A percentile compares a stretch with the other conserved stretches of the same genome.
Evolutionary conservation across 2,797 vertebrate genomes (phyloP).

Genomic region (Lepilemur septentrionalis): DNA sequence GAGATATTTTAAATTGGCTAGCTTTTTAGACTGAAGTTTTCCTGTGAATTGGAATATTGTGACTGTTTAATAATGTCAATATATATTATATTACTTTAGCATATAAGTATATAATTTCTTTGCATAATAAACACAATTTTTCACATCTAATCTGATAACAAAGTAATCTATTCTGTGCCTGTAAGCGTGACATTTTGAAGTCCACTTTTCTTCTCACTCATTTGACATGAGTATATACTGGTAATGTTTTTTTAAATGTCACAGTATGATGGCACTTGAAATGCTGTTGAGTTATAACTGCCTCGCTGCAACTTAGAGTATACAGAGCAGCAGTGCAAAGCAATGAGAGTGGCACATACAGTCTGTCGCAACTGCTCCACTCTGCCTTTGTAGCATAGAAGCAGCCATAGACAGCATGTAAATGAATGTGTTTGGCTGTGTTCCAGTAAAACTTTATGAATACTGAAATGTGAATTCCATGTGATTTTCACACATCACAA

Average conservation of each 20-base stretch:
- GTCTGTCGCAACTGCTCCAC: not conserved
- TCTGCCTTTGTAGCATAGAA: not conserved
- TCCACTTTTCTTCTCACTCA: not conserved
- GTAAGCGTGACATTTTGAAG: slow-evolving; percentile 4
- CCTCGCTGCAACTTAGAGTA: not conserved
- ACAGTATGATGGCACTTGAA: slow-evolving; percentile 2
- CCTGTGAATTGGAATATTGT: not conserved
- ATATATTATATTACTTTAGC: slow-evolving; percentile 30
- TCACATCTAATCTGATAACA: not conserved
- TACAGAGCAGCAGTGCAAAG: not conserved
- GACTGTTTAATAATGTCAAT: not conserved
- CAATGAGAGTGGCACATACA: not conserved
- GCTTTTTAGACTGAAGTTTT: slow-evolving; percentile 10
- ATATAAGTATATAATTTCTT: not conserved
- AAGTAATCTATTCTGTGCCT: not conserved
- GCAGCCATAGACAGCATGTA: not conserved
- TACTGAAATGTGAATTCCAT: slow-evolving; percentile 15
- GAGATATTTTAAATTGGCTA: not conserved
- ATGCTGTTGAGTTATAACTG: not conserved
- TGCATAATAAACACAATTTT: not conserved
- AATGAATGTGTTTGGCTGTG: not conserved
- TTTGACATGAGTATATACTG: not conserved
- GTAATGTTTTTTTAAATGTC: not conserved
- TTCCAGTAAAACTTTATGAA: not conserved
- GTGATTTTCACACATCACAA: not conserved